phyloP scores from a whole-genome alignment of 1,140 invertebrate species.

The Varroa destructor region DNA sequence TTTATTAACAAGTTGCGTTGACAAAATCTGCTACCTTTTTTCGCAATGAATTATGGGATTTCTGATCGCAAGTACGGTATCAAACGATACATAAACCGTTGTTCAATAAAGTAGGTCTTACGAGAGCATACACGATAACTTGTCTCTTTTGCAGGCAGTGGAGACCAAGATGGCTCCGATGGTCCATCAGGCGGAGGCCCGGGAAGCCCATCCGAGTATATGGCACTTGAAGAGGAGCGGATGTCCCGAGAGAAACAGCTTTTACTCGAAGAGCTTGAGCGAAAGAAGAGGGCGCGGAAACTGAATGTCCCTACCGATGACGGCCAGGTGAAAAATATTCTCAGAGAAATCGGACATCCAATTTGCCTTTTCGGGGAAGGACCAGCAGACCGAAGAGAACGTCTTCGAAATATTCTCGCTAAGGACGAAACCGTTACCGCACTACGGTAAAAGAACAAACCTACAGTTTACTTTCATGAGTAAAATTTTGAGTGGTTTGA shows the following conservation, averaged over 20 bases:
- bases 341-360: conserved; percentile 20
- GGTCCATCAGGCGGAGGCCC: conserved; percentile 15
- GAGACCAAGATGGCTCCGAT: conserved; percentile 1
- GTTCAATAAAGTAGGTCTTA: no score
- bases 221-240: conserved; percentile 70
- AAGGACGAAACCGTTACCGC: conserved; percentile 29
- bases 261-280: conserved; percentile 80
- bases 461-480: conserved; percentile 8
- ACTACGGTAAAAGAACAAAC: background rate
- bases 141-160: conserved; percentile 59
- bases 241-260: conserved; percentile 74
- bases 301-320: conserved; percentile 22
- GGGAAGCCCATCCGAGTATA: conserved; percentile 52
- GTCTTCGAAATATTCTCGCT: conserved; percentile 76
- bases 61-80: no score
- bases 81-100: no score
- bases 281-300: conserved; percentile 54
- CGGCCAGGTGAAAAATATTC: conserved; percentile 25
- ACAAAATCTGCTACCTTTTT: no score
- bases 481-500: background rate
- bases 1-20: no score
- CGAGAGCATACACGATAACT: conserved; percentile 43
- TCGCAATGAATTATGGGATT: no score
- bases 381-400: conserved; percentile 75
- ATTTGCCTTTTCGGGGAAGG: conserved; percentile 77